These are phyloP conservation scores for Psilopogon haemacephalus DNA, from an alignment of 2,113 vertebrate species.

Conservation along the genomic window DNA sequence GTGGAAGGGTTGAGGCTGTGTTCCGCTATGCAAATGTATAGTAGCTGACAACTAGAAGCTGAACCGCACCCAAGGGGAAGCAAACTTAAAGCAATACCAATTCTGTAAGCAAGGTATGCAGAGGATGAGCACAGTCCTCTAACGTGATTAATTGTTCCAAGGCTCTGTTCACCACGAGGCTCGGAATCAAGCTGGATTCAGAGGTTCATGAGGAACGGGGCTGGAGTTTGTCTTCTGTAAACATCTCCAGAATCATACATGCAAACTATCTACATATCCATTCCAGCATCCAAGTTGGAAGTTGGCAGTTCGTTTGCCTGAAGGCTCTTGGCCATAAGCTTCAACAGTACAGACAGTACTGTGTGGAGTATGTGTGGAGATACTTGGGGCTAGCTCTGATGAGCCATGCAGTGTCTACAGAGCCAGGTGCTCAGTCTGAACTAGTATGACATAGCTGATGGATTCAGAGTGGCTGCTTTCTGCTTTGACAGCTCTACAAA, in stretches of 20 bases:
- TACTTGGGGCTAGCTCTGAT: not conserved
- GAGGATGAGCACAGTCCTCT: not conserved
- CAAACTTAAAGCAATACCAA: not conserved
- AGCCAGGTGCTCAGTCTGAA: not conserved
- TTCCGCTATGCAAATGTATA: not conserved
- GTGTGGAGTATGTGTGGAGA: accelerated
- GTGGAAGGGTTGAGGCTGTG: not conserved
- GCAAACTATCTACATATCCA: not conserved
- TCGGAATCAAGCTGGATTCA: not conserved
- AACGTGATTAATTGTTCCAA: not conserved
- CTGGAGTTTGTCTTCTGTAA: not conserved
- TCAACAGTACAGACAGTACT: accelerated
- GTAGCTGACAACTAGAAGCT: not conserved
- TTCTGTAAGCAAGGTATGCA: not conserved
- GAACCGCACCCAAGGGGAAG: not conserved
- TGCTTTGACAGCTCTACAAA: not conserved
- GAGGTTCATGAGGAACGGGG: accelerated
- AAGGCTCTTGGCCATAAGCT: not conserved
- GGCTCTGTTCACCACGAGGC: not conserved
- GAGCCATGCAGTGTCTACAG: accelerated
- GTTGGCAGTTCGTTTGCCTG: not conserved
- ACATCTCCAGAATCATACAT: not conserved
- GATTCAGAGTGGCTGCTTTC: not conserved
- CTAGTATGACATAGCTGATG: not conserved
- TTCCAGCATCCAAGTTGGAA: not conserved